phyloP scores from a whole-genome alignment of 2,797 vertebrate species.

The Lophius americanus region DNA sequence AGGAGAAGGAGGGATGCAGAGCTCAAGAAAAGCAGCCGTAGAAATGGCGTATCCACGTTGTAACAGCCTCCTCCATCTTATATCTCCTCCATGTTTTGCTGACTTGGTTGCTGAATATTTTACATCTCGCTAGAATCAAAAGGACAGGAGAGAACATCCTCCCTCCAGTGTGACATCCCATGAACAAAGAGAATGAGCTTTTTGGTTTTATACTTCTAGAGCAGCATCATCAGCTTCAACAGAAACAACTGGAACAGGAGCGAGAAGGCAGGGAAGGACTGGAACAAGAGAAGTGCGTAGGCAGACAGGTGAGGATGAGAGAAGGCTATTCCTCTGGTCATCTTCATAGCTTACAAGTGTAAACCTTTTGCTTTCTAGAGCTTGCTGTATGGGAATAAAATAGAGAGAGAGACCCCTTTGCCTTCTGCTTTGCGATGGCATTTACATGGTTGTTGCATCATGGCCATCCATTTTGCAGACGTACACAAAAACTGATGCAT shows the following conservation, averaged over 20 bases:
- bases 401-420: constrained; percentile 3
- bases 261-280: constrained; percentile 13
- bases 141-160: constrained; percentile 38
- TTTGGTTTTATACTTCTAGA: constrained; percentile 19
- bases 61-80: constrained; percentile 78
- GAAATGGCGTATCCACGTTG: constrained; percentile 70
- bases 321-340: constrained; percentile 5
- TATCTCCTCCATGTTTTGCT: constrained; percentile 64
- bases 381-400: too few species aligned
- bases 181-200: constrained; percentile 27
- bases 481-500: constrained; percentile 23
- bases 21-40: constrained; percentile 29
- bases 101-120: constrained; percentile 13
- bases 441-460: constrained; percentile 71
- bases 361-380: constrained; percentile 1
- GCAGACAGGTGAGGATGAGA: constrained; percentile 62
- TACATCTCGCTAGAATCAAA: constrained; percentile 35
- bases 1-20: constrained; percentile 37
- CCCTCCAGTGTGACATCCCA: constrained; percentile 27
- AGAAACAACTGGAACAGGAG: constrained; percentile 11
- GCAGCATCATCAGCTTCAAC: constrained; percentile 8
- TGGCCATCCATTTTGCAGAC: constrained; percentile 45
- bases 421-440: constrained; percentile 34
- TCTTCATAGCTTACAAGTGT: constrained; percentile 6
- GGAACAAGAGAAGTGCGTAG: constrained; percentile 43